Conservation (phyloP, 2,888 invertebrate genomes). For the Dione juno region DNA sequence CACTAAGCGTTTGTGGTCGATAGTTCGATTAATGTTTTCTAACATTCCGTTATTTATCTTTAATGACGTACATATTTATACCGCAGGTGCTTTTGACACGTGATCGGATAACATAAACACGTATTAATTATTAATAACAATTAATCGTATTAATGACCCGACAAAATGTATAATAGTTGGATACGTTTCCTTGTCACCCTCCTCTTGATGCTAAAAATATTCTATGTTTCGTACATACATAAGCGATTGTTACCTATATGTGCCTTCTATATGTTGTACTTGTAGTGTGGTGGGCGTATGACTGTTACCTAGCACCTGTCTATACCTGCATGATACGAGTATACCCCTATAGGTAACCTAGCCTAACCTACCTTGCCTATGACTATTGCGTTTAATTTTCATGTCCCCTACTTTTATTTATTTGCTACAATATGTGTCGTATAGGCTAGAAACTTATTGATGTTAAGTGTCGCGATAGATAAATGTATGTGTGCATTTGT, state of each 20-base stretch:
- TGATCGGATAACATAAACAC: not conserved
- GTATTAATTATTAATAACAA: conserved; percentile 19
- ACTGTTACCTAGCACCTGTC: too few species aligned
- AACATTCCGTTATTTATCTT: not conserved
- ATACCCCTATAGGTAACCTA: too few species aligned
- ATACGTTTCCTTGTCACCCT: not conserved
- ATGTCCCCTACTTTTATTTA: not conserved
- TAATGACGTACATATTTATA: not conserved
- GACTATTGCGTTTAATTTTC: not conserved
- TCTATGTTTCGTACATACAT: not conserved
- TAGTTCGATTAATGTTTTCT: not conserved
- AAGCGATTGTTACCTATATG: not conserved
- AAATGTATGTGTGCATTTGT: not conserved
- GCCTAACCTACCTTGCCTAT: not conserved
- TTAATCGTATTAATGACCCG: not conserved
- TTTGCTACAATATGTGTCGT: not conserved
- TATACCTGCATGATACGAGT: not conserved
- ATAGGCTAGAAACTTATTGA: not conserved
- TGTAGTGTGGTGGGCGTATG: not conserved
- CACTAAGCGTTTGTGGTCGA: not conserved
- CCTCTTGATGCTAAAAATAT: not conserved
- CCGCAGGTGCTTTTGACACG: conserved; percentile 5
- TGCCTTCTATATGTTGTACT: not conserved
- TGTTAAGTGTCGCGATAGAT: not conserved
- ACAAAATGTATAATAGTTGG: not conserved